Percentiles rank a stretch among this genome's conserved stretches.
Evolutionary conservation across 1,140 invertebrate genomes (phyloP).

Genomic region (Babylonia areolata): DNA sequence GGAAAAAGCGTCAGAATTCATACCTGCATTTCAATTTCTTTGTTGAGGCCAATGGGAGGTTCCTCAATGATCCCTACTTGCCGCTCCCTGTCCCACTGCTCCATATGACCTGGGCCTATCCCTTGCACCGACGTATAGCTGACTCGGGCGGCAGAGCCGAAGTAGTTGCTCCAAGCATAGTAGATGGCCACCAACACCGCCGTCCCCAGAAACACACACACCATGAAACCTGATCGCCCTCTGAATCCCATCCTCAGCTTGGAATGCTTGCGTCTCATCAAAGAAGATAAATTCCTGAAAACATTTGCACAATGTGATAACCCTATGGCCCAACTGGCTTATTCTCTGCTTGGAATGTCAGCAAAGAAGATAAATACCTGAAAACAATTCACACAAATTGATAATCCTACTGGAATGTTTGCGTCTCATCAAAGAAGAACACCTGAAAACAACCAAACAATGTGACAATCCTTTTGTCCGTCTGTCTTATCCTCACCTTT

Average conservation of each 20-base stretch:
- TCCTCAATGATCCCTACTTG: neutral
- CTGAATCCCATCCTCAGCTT: constrained; percentile 21
- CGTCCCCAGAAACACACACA: constrained; percentile 4
- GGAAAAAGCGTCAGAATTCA: too few species aligned
- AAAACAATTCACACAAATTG: neutral
- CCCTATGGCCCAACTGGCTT: too few species aligned
- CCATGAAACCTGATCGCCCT: constrained; percentile 24
- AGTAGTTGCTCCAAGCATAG: constrained; percentile 26
- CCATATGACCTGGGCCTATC: neutral
- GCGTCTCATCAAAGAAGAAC: too few species aligned
- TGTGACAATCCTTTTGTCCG: too few species aligned
- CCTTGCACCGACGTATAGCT: constrained; percentile 1
- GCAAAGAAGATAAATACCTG: neutral
- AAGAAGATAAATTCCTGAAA: too few species aligned
- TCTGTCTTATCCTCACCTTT: too few species aligned
- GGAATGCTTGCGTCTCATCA: constrained; percentile 16
- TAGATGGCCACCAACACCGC: neutral
- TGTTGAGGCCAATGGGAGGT: constrained; percentile 9
- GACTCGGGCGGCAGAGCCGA: neutral
- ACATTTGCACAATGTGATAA: neutral
- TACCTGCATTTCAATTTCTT: constrained; percentile 17
- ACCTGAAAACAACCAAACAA: too few species aligned
- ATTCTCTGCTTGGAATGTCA: constrained; percentile 6
- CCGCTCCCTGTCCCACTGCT: neutral
- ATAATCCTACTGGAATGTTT: too few species aligned